phyloP scores from a whole-genome alignment of 2,888 invertebrate genomes.

The Scaptomyza polygonia region DNA sequence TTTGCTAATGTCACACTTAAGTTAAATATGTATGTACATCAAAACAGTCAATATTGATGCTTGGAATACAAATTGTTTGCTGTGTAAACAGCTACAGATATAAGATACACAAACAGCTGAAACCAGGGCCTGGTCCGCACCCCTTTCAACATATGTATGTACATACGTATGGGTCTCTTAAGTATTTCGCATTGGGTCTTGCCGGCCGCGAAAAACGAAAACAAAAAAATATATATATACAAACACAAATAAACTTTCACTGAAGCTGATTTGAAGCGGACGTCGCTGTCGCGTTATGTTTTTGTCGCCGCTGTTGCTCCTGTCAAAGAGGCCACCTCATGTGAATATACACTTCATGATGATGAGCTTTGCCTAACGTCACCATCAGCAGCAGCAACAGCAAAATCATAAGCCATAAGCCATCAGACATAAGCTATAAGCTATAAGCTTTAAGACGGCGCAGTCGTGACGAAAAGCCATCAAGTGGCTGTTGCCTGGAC shows the following conservation, averaged over 20 bases:
- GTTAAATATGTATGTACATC: not conserved
- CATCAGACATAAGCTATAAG: slow-evolving; percentile 23
- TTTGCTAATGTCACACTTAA: no score
- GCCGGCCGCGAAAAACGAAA: slow-evolving; percentile 24
- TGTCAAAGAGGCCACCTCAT: slow-evolving; percentile 69
- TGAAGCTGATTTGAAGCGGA: slow-evolving; percentile 64
- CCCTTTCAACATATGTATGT: slow-evolving; percentile 15
- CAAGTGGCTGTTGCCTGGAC: slow-evolving; percentile 64
- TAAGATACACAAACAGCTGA: slow-evolving; percentile 5
- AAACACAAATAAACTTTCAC: slow-evolving; percentile 72
- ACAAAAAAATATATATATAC: slow-evolving; percentile 18
- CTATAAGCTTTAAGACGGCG: slow-evolving; percentile 40
- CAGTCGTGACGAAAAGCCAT: slow-evolving; percentile 75
- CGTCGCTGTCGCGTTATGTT: slow-evolving; percentile 33
- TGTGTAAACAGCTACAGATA: slow-evolving; percentile 5
- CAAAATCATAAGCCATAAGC: slow-evolving; percentile 11
- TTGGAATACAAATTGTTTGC: slow-evolving; percentile 2
- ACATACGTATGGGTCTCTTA: not conserved
- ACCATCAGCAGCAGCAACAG: slow-evolving; percentile 33
- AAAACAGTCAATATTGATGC: not conserved
- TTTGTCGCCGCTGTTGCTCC: slow-evolving; percentile 56
- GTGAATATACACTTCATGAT: slow-evolving; percentile 62
- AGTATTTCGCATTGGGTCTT: slow-evolving; percentile 53
- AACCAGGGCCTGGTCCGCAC: slow-evolving; percentile 6
- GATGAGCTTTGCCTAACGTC: slow-evolving; percentile 54